phyloP scores from a whole-genome alignment of 2,888 invertebrate genomes.

The Andrena minutula region DNA sequence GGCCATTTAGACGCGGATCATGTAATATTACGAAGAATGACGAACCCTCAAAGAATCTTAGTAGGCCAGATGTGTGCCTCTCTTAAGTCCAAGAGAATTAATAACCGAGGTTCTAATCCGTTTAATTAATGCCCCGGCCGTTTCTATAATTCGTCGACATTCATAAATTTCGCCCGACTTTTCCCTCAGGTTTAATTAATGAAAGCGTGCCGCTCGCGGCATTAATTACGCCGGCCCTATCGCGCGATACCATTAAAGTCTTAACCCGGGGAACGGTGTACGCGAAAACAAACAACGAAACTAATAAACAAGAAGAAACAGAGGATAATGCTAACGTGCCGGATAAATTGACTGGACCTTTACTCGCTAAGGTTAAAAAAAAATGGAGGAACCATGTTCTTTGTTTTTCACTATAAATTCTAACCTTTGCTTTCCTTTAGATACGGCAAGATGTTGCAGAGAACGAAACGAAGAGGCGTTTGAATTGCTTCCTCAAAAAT shows the following conservation, averaged over 20 bases:
- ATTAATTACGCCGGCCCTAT: conserved; percentile 71
- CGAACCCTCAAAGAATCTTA: conserved; percentile 75
- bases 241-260: conserved; percentile 70
- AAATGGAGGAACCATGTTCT: not conserved
- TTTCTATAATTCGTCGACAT: not conserved
- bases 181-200: conserved; percentile 68
- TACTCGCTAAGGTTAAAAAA: conserved; percentile 65
- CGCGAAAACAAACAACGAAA: conserved; percentile 38
- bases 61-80: conserved; percentile 76
- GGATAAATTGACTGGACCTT: conserved; percentile 64
- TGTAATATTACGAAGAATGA: conserved; percentile 74
- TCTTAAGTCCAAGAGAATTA: conserved; percentile 72
- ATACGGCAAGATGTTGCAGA: conserved; percentile 57
- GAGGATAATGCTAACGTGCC: conserved; percentile 48
- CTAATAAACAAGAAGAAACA: conserved; percentile 35
- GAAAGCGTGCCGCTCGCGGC: conserved; percentile 74
- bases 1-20: conserved; percentile 70
- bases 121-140: conserved; percentile 21
- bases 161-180: conserved; percentile 15
- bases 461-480: conserved; percentile 53
- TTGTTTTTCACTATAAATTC: not conserved
- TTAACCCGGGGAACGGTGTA: conserved; percentile 70
- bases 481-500: conserved; percentile 34
- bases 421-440: not conserved
- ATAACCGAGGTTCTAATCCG: conserved; percentile 69